Conservation (phyloP, 2,888 invertebrate genomes). For the Pachycephus smyrnensis region DNA sequence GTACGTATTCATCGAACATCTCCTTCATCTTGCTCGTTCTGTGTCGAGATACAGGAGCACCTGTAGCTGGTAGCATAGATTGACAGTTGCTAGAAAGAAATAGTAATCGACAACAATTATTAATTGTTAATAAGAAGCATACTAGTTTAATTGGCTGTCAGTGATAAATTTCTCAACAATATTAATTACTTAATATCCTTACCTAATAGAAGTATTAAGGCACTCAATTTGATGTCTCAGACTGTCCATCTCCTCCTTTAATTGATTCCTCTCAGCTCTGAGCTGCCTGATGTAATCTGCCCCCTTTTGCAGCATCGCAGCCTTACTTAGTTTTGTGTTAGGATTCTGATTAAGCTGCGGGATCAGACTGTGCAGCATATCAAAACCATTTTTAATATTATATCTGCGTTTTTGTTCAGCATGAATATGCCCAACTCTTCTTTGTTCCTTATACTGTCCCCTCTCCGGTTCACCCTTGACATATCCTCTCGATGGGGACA, state of each 20-base stretch:
- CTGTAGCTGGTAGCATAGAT: conserved; percentile 93
- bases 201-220: conserved; percentile 92
- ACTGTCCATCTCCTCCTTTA: conserved; percentile 91
- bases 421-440: conserved; percentile 90
- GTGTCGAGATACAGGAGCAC: conserved; percentile 92
- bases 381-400: conserved; percentile 97
- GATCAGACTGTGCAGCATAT: conserved; percentile 91
- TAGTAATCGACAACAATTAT: conserved; percentile 10
- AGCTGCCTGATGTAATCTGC: conserved; percentile 94
- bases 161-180: conserved; percentile 8
- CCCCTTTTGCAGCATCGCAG: conserved; percentile 96
- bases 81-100: conserved; percentile 83
- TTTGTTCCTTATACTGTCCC: conserved; percentile 73
- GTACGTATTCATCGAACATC: conserved; percentile 93
- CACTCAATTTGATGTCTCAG: conserved; percentile 90
- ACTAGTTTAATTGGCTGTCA: not conserved
- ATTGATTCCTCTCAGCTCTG: conserved; percentile 84
- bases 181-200: conserved; percentile 37
- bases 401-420: conserved; percentile 96
- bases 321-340: conserved; percentile 93
- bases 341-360: conserved; percentile 92
- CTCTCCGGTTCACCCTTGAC: conserved; percentile 69
- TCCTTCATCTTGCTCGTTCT: conserved; percentile 91
- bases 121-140: conserved; percentile 11
- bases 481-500: conserved; percentile 72